Evolutionary conservation across 2,797 vertebrate genomes (phyloP).

Genomic region (Jordanella pulchra): DNA sequence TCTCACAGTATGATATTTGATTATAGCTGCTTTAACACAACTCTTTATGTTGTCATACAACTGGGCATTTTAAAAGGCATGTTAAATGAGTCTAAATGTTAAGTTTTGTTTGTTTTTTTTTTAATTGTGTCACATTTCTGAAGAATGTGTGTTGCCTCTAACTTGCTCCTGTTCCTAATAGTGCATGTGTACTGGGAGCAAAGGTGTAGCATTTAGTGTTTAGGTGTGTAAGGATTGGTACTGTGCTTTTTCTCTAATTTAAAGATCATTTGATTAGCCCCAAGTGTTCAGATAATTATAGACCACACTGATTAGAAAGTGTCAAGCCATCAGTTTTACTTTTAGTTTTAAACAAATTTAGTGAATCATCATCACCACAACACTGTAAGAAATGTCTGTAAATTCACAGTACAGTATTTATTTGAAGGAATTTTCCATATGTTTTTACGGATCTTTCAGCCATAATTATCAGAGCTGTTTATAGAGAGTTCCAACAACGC

Average conservation of each 20-base stretch:
- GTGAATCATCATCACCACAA: background rate
- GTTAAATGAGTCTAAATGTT: background rate
- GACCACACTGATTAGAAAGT: background rate
- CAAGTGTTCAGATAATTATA: background rate
- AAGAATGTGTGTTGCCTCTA: no score
- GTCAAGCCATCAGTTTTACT: background rate
- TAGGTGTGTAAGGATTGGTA: background rate
- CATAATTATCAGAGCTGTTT: no score
- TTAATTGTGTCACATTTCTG: background rate
- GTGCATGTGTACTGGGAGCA: background rate
- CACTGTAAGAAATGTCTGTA: no score
- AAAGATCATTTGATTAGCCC: no score
- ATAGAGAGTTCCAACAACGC: no score
- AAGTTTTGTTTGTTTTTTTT: no score
- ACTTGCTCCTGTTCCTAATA: background rate
- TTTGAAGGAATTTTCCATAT: no score
- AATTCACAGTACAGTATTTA: no score
- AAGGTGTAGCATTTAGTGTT: background rate
- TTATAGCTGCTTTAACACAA: background rate
- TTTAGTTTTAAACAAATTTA: background rate
- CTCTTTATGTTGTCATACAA: background rate
- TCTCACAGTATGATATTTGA: background rate
- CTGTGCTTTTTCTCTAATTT: no score
- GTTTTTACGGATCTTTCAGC: no score
- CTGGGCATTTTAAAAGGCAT: background rate